A percentile compares a stretch with the other conserved stretches of the same genome.
phyloP scores from a whole-genome alignment of 2,888 invertebrate species.

The Mayetiola destructor region DNA sequence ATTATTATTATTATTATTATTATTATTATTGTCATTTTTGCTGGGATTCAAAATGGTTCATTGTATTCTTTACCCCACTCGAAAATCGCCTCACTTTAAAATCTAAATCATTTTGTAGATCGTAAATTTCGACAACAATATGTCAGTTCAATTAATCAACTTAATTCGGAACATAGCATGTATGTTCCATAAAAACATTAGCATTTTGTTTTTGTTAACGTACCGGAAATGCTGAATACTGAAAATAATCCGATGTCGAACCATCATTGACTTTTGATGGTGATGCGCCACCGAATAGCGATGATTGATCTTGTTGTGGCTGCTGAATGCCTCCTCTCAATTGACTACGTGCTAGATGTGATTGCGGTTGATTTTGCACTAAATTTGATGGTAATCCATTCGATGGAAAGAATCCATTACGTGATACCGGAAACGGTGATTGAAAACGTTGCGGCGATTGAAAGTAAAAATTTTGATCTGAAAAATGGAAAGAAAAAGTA shows the following conservation, averaged over 20 bases:
- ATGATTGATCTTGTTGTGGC: constrained; percentile 21
- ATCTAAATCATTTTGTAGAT: too few relatives aligned
- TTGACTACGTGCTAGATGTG: constrained; percentile 1
- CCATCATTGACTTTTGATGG: constrained; percentile 21
- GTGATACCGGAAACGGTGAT: constrained; percentile 17
- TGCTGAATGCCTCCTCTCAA: constrained; percentile 21
- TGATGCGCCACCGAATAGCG: constrained; percentile 29
- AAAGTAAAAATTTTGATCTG: constrained; percentile 28
- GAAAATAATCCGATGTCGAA: constrained; percentile 18
- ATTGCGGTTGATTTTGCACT: neutral
- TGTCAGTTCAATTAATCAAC: too few relatives aligned
- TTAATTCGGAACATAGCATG: neutral
- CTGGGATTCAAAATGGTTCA: too few relatives aligned
- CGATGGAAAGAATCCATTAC: constrained; percentile 19
- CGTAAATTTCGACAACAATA: too few relatives aligned
- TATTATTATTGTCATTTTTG: too few relatives aligned
- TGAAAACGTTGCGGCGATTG: constrained; percentile 4
- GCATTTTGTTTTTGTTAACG: constrained; percentile 15
- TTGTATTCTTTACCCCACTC: too few relatives aligned
- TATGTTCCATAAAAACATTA: neutral
- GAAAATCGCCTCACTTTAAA: too few relatives aligned
- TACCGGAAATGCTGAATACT: constrained; percentile 24
- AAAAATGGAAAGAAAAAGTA: neutral
- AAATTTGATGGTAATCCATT: constrained; percentile 11
- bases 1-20: too few relatives aligned